Evolutionary conservation across 1,140 invertebrate species (phyloP), one percentile per base, ranked within the genome.

Genomic region (Drosophila virilis): DNA sequence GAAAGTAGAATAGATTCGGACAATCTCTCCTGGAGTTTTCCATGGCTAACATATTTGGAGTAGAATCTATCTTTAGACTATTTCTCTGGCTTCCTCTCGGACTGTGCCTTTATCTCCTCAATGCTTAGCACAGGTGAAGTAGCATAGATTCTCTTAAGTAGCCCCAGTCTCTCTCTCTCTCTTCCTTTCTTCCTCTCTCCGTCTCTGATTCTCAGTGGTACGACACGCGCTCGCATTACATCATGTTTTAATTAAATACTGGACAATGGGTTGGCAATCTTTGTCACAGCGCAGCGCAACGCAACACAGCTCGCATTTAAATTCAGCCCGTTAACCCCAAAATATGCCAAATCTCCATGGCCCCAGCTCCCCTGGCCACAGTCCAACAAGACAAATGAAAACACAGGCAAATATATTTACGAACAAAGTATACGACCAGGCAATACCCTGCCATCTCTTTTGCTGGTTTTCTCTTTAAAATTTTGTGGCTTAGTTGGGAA

Each of bases 241-340:
- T 73, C 70, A 73, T 73, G 70, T 54, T 73, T 73, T 73, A 73
- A 73, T 73, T 73, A 68, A 73, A 73, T 73, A 65, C 70, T 45
- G 46, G 38, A 48, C 66, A 70, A 55, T 51, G 60, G 51, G 60
- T 17, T 48, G 48, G 59, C 59, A 70, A 70, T 50, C 67, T 50
- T 70, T 69, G 48, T 58, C 58, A 43, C 50, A 66, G 42, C 10
- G 9, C 43, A 58, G 38, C 40, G n/a, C 40, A 54, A 45, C 62
- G 45, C 43, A 60, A 50, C 58, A 33, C 15, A 67, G 48, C 43
- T 37, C 68, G 70, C 72, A 78, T 78, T 74, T 78, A 75, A 78
- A 78, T 78, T 78, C 76, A 71, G 66, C 72, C 43, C 67, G 67
- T 75, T 75, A 75, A 75, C 57, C 67, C 67, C 67, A 58, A 69